phyloP scores from a whole-genome alignment of 35 echinoderm and acorn worm genomes.

The Acanthaster planci region DNA sequence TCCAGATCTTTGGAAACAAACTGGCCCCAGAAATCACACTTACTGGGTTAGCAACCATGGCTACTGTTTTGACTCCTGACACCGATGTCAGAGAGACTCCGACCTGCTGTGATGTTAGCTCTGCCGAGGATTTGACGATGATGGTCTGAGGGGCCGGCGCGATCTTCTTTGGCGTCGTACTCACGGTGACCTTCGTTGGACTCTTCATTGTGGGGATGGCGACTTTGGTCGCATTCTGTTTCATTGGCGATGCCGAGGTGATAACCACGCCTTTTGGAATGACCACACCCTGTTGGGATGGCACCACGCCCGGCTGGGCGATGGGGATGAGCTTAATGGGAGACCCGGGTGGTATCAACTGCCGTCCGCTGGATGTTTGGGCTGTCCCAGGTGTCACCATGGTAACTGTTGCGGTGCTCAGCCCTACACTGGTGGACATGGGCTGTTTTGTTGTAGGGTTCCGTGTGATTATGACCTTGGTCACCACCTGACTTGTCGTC shows the following conservation, averaged over 20 bases:
- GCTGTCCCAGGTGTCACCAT: slow-evolving; percentile 35
- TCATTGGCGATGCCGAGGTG: slow-evolving; percentile 64
- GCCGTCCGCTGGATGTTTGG: slow-evolving; percentile 59
- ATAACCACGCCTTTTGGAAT: slow-evolving; percentile 67
- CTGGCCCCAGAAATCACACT: not conserved
- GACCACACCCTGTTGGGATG: slow-evolving; percentile 20
- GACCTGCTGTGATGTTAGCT: not conserved
- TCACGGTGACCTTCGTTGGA: slow-evolving; percentile 44
- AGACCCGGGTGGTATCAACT: slow-evolving; percentile 70
- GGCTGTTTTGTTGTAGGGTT: slow-evolving; percentile 67
- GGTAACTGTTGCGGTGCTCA: slow-evolving; percentile 42
- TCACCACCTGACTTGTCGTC: slow-evolving; percentile 54
- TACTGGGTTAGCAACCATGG: slow-evolving; percentile 47
- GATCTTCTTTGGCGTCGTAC: slow-evolving; percentile 79
- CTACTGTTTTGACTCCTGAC: slow-evolving; percentile 40
- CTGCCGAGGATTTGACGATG: slow-evolving; percentile 41
- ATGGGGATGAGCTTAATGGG: slow-evolving; percentile 93
- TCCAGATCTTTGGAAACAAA: no score
- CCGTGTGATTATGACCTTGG: slow-evolving; percentile 87
- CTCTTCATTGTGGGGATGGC: slow-evolving; percentile 63
- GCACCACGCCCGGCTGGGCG: slow-evolving; percentile 50
- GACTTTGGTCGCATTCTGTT: slow-evolving; percentile 54
- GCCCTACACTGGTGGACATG: slow-evolving; percentile 41
- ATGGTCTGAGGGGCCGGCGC: slow-evolving; percentile 62
- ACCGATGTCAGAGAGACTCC: slow-evolving; percentile 38